Percentiles rank a stretch among this genome's conserved stretches.
phyloP scores from a whole-genome alignment of 2,113 vertebrate genomes.

The Notothenia coriiceps region DNA sequence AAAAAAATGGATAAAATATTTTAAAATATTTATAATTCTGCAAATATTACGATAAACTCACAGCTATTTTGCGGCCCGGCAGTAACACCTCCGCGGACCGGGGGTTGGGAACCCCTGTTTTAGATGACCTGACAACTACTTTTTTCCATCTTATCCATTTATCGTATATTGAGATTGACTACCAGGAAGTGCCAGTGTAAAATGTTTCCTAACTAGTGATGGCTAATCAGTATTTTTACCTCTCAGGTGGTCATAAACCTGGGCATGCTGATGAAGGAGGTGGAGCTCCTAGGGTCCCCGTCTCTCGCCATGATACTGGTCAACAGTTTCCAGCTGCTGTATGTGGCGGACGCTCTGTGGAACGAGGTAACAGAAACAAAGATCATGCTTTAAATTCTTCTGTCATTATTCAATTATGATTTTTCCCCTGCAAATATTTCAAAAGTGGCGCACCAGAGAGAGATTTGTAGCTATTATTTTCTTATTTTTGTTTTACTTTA shows the following conservation, averaged over 20 bases:
- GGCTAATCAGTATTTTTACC: neutral
- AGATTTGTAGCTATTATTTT: no score
- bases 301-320: slow-evolving; percentile 91
- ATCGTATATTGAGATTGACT: neutral
- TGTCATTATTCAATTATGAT: neutral
- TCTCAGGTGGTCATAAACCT: slow-evolving; percentile 89
- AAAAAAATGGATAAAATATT: no score
- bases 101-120: neutral
- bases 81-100: no score
- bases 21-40: no score
- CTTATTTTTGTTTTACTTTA: no score
- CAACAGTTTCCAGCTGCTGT: slow-evolving; percentile 90
- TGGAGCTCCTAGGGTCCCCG: slow-evolving; percentile 85
- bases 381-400: neutral
- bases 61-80: no score
- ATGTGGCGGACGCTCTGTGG: slow-evolving; percentile 90
- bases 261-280: slow-evolving; percentile 89
- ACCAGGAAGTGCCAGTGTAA: neutral
- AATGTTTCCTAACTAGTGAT: neutral
- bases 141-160: neutral
- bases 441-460: no score
- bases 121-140: neutral
- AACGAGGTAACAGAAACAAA: slow-evolving; percentile 83
- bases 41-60: no score
- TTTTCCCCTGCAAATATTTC: neutral